Evolutionary conservation across 2,888 invertebrate genomes (phyloP), one percentile per base, ranked within the genome.

Genomic region (Rotaria macrura): DNA sequence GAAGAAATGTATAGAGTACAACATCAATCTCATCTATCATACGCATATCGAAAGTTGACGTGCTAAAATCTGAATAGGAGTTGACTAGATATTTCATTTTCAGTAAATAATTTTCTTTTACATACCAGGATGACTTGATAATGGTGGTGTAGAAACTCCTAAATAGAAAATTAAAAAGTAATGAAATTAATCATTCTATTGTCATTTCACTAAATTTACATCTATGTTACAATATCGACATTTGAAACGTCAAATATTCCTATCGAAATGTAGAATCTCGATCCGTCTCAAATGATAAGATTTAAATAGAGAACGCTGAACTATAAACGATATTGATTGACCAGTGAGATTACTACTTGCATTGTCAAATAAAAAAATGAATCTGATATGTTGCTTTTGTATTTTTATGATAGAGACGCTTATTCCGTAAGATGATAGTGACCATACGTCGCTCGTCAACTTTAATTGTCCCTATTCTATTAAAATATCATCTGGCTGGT

Each of bases 401-500:
- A 9, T 54, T 54, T 65, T 34, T 17, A 29, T 34, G 65, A 65
- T 65, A 34, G 14, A 29, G 29, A 34, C 20, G 34, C 20, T 65
- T 65, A 65, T 65, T 65, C 65, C 12, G 12, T 65, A 34, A 38
- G 34, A 38, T 65, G 65, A 65, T 14, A 65, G 65, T 65, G 34
- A 65, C 65, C 65, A 65, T 65, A 65, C 65, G 7, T 34, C 34
- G 38, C 34, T 65, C 34, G 65, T 65, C 65, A 34, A 65, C 4
- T 29, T 65, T 65, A 34, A 65, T 65, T 65, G 65, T 65, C 65
- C 34, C 65, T 65, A 65, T 65, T 65, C 65, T 65, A 65, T 65
- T 65, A 65, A 65, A 29, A 65, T 29, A 65, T 34, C 65, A 65
- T 65, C 65, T 65, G 65, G 29, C 20, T 65, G 20, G 65, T 34